These are phyloP conservation scores for Morpho deidamia DNA, from an alignment of 2,888 invertebrate species.

Conservation along the genomic window DNA sequence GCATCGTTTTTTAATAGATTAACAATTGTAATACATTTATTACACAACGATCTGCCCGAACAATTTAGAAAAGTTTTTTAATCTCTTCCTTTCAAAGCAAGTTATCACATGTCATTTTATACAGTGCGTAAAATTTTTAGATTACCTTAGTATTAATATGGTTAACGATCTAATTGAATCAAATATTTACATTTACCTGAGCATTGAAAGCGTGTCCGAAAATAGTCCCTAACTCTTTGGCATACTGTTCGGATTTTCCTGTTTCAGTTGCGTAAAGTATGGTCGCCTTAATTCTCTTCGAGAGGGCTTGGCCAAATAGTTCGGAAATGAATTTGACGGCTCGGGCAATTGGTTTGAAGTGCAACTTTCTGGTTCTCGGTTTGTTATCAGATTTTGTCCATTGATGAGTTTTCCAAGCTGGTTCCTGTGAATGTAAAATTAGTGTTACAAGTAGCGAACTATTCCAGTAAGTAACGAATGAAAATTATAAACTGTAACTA, in stretches of 20 bases:
- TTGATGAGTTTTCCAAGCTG: constrained; percentile 93
- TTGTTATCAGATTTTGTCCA: constrained; percentile 85
- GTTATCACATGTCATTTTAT: too few relatives aligned
- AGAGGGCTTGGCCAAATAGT: constrained; percentile 94
- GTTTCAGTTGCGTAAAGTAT: constrained; percentile 97
- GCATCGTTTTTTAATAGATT: too few relatives aligned
- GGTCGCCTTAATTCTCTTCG: constrained; percentile 95
- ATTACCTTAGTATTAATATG: neutral
- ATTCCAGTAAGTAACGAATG: too few relatives aligned
- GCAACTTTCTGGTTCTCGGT: constrained; percentile 88
- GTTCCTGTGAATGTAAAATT: constrained; percentile 75
- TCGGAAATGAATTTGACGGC: constrained; percentile 98
- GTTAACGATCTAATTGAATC: too few relatives aligned
- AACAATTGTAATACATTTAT: too few relatives aligned
- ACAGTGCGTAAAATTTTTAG: neutral
- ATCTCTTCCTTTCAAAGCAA: too few relatives aligned
- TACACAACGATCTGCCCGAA: too few relatives aligned
- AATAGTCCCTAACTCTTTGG: constrained; percentile 91
- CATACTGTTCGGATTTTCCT: constrained; percentile 96
- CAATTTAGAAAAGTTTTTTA: too few relatives aligned
- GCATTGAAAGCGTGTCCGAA: constrained; percentile 97
- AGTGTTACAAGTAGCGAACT: neutral
- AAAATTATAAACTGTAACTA: too few relatives aligned
- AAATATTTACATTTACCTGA: constrained; percentile 77
- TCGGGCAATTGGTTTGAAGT: constrained; percentile 96